These are phyloP conservation scores for Phorcus lineatus DNA, from an alignment of 2,888 invertebrate species.

Conservation along the genomic window DNA sequence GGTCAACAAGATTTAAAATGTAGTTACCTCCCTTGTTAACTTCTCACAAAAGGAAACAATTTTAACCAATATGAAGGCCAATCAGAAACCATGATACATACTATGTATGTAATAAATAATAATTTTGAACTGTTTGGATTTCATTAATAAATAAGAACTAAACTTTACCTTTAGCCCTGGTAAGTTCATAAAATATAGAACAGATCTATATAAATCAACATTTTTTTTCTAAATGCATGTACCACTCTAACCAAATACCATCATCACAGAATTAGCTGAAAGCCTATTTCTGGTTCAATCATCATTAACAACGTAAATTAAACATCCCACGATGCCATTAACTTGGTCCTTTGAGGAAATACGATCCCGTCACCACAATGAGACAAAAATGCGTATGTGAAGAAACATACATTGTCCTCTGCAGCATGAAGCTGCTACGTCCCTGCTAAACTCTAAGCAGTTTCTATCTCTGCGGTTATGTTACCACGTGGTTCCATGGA, in stretches of 20 bases:
- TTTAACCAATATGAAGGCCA: neutral
- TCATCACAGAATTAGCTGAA: too few species aligned
- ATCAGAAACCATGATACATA: neutral
- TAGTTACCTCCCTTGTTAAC: constrained; percentile 8
- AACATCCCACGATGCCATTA: constrained; percentile 4
- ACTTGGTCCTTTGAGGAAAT: constrained; percentile 9
- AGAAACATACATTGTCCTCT: neutral
- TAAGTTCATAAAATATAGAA: too few species aligned
- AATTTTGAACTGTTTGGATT: constrained; percentile 18
- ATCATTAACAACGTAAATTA: too few species aligned
- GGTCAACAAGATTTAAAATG: constrained; percentile 8
- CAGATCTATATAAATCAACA: too few species aligned
- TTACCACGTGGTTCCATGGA: constrained; percentile 31
- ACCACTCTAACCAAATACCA: too few species aligned
- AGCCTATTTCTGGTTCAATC: too few species aligned
- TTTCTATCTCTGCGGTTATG: constrained; percentile 43
- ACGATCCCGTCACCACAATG: constrained; percentile 11
- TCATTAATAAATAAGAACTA: constrained; percentile 3
- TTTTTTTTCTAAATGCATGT: too few species aligned
- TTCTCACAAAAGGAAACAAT: neutral
- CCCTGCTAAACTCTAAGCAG: constrained; percentile 26
- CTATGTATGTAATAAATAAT: neutral
- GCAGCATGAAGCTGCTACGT: neutral
- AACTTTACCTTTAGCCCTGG: too few species aligned
- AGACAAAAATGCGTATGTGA: constrained; percentile 8